Evolutionary conservation across 2,113 vertebrate species (phyloP), one percentile per base, ranked within the genome.

Genomic region (Phylloscopus trochiloides): DNA sequence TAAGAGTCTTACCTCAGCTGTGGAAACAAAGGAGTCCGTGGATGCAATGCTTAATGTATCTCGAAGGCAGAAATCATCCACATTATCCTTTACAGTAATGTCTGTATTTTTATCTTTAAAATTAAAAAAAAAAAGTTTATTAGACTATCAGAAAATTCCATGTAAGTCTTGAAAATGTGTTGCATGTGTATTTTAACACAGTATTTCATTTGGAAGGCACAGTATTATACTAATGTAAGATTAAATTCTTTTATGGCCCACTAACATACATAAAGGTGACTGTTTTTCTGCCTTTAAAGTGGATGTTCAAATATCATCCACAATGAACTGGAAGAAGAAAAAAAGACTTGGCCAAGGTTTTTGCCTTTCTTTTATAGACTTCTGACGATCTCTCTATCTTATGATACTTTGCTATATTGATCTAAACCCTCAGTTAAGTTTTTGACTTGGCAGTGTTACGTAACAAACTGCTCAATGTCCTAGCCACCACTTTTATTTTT

Each of bases 1-100:
- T 29, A 17, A 48, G 40, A 68, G 26, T 74, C 97, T 97, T 97
- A 99, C 99, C 99, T 99, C 99, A 50, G 98, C 98, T 9, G 98
- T 99, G 36, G 99, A 99, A 91, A 99, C 98, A 88, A 99, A 99
- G 15, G 99, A 99, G 93, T 99, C 99, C 0, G 97, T 99, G 45
- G 99, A 99, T 31, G 98, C 98, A 28, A 99, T 96, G 96, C 99
- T 99, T 92, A 98, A 77, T 13, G 98, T 98, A 97, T 99, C 99
- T 86, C 98, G 98, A 88, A 98, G 97, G 92, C 98, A 98, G 66
- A 97, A 96, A 59, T 99, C 99, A 11, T 99, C 99, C 3, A 68
- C 54, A 14, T 98, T 98, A 42, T 99, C 98, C 90, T 97, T 97
- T 82, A 97, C 86, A 20, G 97, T 98, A 65, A 97, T 48, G 70